Conservation (phyloP, 2,888 invertebrate genomes). For the Miltochrista miniata region DNA sequence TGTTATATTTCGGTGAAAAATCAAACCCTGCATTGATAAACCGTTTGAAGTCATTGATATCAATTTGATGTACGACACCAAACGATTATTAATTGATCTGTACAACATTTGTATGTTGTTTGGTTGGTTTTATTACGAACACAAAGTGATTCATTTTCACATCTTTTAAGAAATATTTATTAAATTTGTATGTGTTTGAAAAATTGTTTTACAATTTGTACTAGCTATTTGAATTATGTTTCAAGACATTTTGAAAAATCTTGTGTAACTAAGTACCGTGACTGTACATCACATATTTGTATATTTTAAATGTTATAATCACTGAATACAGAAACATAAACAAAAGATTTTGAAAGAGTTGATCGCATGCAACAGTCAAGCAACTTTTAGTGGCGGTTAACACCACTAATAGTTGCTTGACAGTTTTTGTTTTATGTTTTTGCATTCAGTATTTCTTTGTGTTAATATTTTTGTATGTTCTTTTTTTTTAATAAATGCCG, state of each 20-base stretch:
- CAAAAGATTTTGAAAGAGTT: constrained; percentile 1
- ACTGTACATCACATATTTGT: constrained; percentile 50
- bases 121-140: too few relatives aligned
- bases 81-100: background rate
- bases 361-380: background rate
- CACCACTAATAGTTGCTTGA: constrained; percentile 11
- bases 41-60: too few relatives aligned
- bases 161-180: background rate
- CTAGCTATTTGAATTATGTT: background rate
- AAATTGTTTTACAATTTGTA: background rate
- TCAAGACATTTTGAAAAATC: too few relatives aligned
- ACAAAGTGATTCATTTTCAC: too few relatives aligned
- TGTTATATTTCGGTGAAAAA: too few relatives aligned
- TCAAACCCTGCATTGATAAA: too few relatives aligned
- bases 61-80: too few relatives aligned
- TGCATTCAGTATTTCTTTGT: constrained; percentile 38
- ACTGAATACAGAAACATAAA: constrained; percentile 8
- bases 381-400: background rate
- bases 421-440: constrained; percentile 19
- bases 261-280: constrained; percentile 36
- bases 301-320: constrained; percentile 24
- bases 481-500: constrained; percentile 75
- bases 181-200: background rate
- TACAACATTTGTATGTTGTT: background rate
- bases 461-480: constrained; percentile 59